Conservation (phyloP, 2,888 invertebrate species). For the Drosophila mayaguana region DNA sequence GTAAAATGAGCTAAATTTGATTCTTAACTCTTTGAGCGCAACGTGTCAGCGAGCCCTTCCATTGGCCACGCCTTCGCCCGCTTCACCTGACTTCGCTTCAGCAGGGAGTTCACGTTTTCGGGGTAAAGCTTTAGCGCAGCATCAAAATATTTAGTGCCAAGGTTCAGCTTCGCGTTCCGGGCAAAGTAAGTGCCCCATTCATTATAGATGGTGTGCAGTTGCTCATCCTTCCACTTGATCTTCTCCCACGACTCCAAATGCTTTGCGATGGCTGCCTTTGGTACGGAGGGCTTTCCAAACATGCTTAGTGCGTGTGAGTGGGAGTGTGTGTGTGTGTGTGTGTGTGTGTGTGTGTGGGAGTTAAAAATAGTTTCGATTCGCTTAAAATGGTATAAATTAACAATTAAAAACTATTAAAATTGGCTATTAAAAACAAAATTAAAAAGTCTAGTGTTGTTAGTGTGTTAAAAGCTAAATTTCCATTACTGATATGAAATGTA, state of each 20-base stretch:
- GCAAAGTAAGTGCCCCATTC: slow-evolving; percentile 81
- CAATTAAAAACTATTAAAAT: slow-evolving; percentile 15
- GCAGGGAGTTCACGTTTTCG: slow-evolving; percentile 61
- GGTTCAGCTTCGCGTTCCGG: slow-evolving; percentile 60
- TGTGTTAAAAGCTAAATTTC: slow-evolving; percentile 15
- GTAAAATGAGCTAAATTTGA: neutral
- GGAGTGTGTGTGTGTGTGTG: too few species aligned
- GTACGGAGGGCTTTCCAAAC: slow-evolving; percentile 3
- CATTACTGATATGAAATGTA: neutral
- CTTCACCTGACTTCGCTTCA: slow-evolving; percentile 72
- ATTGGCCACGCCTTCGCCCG: slow-evolving; percentile 71
- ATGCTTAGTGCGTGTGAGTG: slow-evolving; percentile 1
- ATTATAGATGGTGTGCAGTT: slow-evolving; percentile 72
- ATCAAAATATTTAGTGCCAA: slow-evolving; percentile 71
- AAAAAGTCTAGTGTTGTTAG: slow-evolving; percentile 17
- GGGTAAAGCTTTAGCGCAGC: slow-evolving; percentile 71
- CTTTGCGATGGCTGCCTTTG: slow-evolving; percentile 16
- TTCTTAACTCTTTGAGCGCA: slow-evolving; percentile 68
- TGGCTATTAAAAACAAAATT: slow-evolving; percentile 6
- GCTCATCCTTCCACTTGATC: slow-evolving; percentile 68
- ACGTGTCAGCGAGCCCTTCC: slow-evolving; percentile 69
- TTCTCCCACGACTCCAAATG: slow-evolving; percentile 74
- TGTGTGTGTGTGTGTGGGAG: too few species aligned
- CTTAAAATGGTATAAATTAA: slow-evolving; percentile 13
- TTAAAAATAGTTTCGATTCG: slow-evolving; percentile 4